phyloP scores from a whole-genome alignment of 2,888 invertebrate species.

The Euplagia quadripunctaria region DNA sequence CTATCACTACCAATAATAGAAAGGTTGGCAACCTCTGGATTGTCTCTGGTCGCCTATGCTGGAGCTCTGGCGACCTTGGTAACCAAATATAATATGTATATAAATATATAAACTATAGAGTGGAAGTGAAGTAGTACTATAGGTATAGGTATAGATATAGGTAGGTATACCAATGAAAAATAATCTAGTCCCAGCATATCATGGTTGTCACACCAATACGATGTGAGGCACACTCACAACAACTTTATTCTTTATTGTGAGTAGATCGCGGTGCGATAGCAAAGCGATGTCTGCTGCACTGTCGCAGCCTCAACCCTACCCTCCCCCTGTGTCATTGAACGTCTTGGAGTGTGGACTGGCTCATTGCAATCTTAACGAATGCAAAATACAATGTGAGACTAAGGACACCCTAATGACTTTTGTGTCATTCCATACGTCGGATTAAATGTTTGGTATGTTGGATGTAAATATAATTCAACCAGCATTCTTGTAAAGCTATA shows the following conservation, averaged over 20 bases:
- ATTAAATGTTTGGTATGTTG: constrained; percentile 37
- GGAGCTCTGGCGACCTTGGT: too few relatives aligned
- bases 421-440: constrained; percentile 51
- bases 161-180: too few relatives aligned
- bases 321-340: constrained; percentile 77
- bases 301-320: constrained; percentile 69
- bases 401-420: constrained; percentile 64
- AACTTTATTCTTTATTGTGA: constrained; percentile 59
- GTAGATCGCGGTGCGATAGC: constrained; percentile 79
- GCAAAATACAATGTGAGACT: constrained; percentile 68
- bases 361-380: constrained; percentile 68
- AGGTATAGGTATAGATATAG: too few relatives aligned
- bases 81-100: too few relatives aligned
- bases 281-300: constrained; percentile 80
- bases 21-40: too few relatives aligned
- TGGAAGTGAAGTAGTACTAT: too few relatives aligned
- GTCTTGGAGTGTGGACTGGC: constrained; percentile 67
- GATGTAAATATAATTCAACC: not conserved
- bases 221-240: constrained; percentile 51
- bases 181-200: not conserved
- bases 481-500: not conserved
- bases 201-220: constrained; percentile 25
- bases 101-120: too few relatives aligned
- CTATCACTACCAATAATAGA: too few relatives aligned
- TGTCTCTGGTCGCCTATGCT: too few relatives aligned